These are phyloP conservation scores for Marmota monax DNA, from an alignment of 2,113 vertebrate species.

Conservation along the genomic window DNA sequence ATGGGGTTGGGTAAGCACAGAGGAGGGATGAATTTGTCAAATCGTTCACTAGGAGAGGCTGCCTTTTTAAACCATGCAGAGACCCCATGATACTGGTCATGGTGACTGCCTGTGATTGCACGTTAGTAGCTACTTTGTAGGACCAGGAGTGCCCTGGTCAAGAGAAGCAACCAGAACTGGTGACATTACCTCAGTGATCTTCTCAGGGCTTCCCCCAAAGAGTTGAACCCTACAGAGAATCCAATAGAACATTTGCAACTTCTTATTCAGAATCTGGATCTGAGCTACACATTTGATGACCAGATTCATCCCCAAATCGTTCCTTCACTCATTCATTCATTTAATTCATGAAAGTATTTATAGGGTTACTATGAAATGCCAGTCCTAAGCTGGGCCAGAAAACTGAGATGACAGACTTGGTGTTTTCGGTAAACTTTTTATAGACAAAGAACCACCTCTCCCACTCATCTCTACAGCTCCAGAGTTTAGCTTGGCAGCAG, in stretches of 20 bases:
- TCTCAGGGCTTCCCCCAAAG: not conserved
- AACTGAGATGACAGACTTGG: not conserved
- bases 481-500: not conserved
- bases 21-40: not conserved
- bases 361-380: not conserved
- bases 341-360: not conserved
- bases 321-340: not conserved
- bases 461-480: not conserved
- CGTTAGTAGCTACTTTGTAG: not conserved
- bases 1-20: not conserved
- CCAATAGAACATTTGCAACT: not conserved
- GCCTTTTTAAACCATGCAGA: not conserved
- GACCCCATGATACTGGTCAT: not conserved
- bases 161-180: not conserved
- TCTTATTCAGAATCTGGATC: not conserved
- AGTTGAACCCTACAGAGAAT: not conserved
- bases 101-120: not conserved
- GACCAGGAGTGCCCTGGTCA: not conserved
- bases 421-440: not conserved
- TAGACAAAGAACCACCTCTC: not conserved
- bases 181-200: not conserved
- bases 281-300: not conserved
- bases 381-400: not conserved
- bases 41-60: not conserved
- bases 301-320: not conserved